Evolutionary conservation across 1,140 invertebrate genomes (phyloP).

Genomic region (Leguminivora glycinivorella): DNA sequence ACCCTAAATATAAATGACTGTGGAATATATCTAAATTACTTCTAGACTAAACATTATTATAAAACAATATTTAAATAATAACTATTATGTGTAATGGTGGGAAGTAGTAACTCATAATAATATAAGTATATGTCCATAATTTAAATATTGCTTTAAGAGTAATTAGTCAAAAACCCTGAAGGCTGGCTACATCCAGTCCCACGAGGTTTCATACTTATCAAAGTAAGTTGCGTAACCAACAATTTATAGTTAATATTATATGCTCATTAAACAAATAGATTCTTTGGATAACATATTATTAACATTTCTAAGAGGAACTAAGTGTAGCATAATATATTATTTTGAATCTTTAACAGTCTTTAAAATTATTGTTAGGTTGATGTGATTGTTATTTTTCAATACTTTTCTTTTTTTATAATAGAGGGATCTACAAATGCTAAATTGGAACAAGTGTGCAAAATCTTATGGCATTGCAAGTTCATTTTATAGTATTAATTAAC

Average conservation of each 20-base stretch:
- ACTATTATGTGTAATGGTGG: slow-evolving; percentile 71
- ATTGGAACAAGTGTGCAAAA: slow-evolving; percentile 59
- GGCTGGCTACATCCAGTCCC: slow-evolving; percentile 44
- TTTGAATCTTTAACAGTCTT: slow-evolving; percentile 53
- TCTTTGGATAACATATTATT: slow-evolving; percentile 78
- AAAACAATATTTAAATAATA: slow-evolving; percentile 75
- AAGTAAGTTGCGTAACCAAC: slow-evolving; percentile 57
- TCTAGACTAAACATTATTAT: slow-evolving; percentile 62
- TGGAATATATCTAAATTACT: slow-evolving; percentile 72
- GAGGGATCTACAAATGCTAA: slow-evolving; percentile 64
- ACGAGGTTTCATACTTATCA: slow-evolving; percentile 59
- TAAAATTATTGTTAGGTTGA: slow-evolving; percentile 40
- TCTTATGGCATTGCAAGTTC: slow-evolving; percentile 67
- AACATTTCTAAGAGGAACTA: slow-evolving; percentile 76
- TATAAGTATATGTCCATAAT: slow-evolving; percentile 61
- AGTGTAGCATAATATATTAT: slow-evolving; percentile 65
- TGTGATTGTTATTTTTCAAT: slow-evolving; percentile 34
- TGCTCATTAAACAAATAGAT: slow-evolving; percentile 63
- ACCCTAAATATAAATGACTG: slow-evolving; percentile 73
- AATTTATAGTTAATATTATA: slow-evolving; percentile 72
- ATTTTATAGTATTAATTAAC: slow-evolving; percentile 56
- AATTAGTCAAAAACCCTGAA: slow-evolving; percentile 52
- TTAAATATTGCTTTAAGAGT: slow-evolving; percentile 72
- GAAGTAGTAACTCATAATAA: slow-evolving; percentile 58
- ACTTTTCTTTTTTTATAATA: slow-evolving; percentile 34